Base-by-base conservation (phyloP, 2,888 invertebrate species). In the Rutpela maculata region DNA sequence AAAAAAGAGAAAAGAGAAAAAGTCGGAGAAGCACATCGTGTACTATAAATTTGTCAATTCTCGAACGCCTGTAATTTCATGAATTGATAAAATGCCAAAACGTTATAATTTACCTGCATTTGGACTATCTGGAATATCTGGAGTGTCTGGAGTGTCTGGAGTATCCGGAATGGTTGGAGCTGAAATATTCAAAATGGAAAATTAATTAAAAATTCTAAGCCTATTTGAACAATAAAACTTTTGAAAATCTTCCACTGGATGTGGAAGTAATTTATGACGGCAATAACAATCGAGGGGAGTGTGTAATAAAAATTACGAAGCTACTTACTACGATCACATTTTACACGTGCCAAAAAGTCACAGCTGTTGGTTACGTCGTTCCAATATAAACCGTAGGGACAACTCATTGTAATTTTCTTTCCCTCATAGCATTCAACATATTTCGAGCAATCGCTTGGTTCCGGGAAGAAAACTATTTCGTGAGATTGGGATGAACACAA, bases 361-460 rank as follows among this genome's bases (percentile, higher is more conserved):
- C 81, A 81, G 7, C 57, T 55, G 15, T 18, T 4, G 3, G 35
- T 22, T 0, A 18, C 62, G 18, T 79, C 31, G 35, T 78, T 76
- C 71, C 72, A 78, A n/a, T 71, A 60, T 15, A 75, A 19, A 26
- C 67, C 67, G 3, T 0, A 18, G 11, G 78, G 66, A n/a, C 78
- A 78, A 11, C 15, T 15, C 18, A 60, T 38, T 56, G 15, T 26
- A 38, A 18, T 72, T 38, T 17, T 31, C 1, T 9, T 50, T 7
- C 78, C 78, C 18, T 66, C 57, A 26, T 62, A 67, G 31, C 78
- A 78, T 67, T 78, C 75, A 10, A 22, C 50, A 35, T 62, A 78
- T 72, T 72, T 66, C 6, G 18, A 26, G 31, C 75, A 78, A 31
- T 78, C 67, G 7, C 6, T 18, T 31, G 76, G 75, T 15, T 78